Conservation (phyloP, 2,797 vertebrate species). For the Psittacula echo region DNA sequence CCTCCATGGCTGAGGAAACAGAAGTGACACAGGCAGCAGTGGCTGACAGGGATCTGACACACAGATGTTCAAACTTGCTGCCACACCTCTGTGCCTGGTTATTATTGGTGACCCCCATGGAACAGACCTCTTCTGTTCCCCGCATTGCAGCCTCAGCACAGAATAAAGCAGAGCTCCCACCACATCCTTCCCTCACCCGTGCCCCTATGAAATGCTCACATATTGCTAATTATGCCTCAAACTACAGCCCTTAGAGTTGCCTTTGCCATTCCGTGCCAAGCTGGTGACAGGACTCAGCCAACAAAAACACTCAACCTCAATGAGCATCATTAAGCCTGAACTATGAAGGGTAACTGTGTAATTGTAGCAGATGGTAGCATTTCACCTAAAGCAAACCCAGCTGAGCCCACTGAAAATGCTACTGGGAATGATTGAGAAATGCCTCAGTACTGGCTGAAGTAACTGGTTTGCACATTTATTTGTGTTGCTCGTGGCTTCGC, state of each 20-base stretch:
- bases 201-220: background rate
- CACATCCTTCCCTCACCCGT: background rate
- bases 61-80: background rate
- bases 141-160: background rate
- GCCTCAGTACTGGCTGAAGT: background rate
- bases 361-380: conserved; percentile 48
- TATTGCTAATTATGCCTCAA: background rate
- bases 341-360: conserved; percentile 55
- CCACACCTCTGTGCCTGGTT: background rate
- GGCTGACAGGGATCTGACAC: background rate
- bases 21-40: background rate
- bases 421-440: background rate
- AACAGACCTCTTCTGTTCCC: background rate
- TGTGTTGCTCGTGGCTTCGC: accelerated
- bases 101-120: background rate
- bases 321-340: conserved; percentile 37
- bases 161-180: background rate
- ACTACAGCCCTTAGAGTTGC: background rate
- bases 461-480: background rate
- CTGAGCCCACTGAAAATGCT: conserved; percentile 16
- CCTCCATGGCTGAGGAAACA: background rate
- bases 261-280: background rate
- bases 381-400: conserved; percentile 55
- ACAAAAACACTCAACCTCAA: conserved; percentile 30
- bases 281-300: conserved; percentile 10